Percentiles rank a stretch among this genome's conserved stretches.
These are phyloP conservation scores for Odontothrips loti DNA, from an alignment of 2,888 invertebrate genomes.

Conservation along the genomic window DNA sequence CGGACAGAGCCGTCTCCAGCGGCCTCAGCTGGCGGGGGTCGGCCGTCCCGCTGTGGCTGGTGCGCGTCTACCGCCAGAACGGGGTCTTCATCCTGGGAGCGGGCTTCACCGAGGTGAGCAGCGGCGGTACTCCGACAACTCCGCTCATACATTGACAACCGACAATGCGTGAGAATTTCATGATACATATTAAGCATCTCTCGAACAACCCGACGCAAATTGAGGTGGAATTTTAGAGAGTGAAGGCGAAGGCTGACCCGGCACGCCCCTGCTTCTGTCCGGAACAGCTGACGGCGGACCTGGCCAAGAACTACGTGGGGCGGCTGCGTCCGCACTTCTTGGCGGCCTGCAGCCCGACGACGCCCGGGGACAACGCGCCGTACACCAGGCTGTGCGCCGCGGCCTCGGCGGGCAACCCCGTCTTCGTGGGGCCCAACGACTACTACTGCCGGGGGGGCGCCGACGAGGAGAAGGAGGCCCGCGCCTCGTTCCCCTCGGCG, in stretches of 20 bases:
- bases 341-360: neutral
- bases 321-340: slow-evolving; percentile 15
- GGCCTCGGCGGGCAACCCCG: slow-evolving; percentile 8
- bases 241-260: too few species aligned
- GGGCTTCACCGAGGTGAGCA: neutral
- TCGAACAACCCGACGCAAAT: too few species aligned
- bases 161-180: too few species aligned
- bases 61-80: slow-evolving; percentile 9
- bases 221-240: too few species aligned
- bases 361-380: neutral
- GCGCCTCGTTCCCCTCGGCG: slow-evolving; percentile 47
- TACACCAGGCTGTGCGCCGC: neutral
- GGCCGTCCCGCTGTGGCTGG: neutral
- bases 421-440: neutral
- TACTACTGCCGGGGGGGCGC: slow-evolving; percentile 10
- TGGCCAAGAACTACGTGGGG: slow-evolving; percentile 22
- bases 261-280: neutral
- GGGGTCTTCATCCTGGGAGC: slow-evolving; percentile 20
- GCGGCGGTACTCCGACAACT: too few species aligned
- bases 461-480: slow-evolving; percentile 29
- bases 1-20: neutral
- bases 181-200: too few species aligned
- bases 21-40: slow-evolving; percentile 4
- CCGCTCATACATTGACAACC: too few species aligned
- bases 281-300: neutral